Evolutionary conservation across 2,888 invertebrate species (phyloP).

Genomic region (Dynastes grantii): DNA sequence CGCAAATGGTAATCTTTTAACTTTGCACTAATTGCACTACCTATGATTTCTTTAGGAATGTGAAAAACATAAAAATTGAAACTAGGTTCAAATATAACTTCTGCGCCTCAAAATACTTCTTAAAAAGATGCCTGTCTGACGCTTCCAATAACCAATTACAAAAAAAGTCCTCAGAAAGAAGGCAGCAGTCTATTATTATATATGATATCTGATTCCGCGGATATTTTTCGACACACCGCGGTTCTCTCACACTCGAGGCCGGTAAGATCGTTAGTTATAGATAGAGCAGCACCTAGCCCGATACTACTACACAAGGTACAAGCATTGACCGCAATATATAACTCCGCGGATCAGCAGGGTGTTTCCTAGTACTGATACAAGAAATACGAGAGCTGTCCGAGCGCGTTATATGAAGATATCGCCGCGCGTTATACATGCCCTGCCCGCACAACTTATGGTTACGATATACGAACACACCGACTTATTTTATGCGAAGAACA

Average conservation of each 20-base stretch:
- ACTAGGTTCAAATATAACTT: too few species aligned
- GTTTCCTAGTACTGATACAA: slow-evolving; percentile 70
- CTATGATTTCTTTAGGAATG: too few species aligned
- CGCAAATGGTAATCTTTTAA: too few species aligned
- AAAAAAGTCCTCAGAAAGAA: too few species aligned
- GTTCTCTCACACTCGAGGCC: slow-evolving; percentile 47
- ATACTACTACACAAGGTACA: slow-evolving; percentile 66
- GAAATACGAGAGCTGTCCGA: slow-evolving; percentile 70
- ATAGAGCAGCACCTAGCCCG: slow-evolving; percentile 65
- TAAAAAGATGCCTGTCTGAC: too few species aligned
- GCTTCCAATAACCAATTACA: too few species aligned
- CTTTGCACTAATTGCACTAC: too few species aligned
- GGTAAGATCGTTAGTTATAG: slow-evolving; percentile 60
- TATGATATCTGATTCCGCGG: slow-evolving; percentile 20
- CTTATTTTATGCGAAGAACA: slow-evolving; percentile 58
- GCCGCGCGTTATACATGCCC: slow-evolving; percentile 67
- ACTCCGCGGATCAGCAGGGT: slow-evolving; percentile 69
- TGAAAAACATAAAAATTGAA: too few species aligned
- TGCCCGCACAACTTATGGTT: slow-evolving; percentile 66
- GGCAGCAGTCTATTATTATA: not conserved
- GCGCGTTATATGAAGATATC: slow-evolving; percentile 70
- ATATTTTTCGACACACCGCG: slow-evolving; percentile 35
- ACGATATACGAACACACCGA: slow-evolving; percentile 57
- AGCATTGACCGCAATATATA: slow-evolving; percentile 68
- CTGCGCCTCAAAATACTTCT: too few species aligned